Conservation (phyloP, 1,140 invertebrate genomes). For the Harpegnathos saltator region DNA sequence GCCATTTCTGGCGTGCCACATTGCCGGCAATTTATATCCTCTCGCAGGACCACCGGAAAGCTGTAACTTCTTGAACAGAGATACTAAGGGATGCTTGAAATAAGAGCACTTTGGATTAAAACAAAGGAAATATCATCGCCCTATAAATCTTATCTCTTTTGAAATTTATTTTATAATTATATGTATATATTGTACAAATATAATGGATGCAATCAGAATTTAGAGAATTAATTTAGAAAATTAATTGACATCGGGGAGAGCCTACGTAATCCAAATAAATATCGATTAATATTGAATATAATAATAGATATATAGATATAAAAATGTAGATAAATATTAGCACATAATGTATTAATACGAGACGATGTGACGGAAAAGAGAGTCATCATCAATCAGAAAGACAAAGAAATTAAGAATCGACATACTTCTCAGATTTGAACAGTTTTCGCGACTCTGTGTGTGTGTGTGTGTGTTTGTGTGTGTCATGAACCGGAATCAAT, state of each 20-base stretch:
- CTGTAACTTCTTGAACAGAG: conserved; percentile 55
- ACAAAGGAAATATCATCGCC: conserved; percentile 1
- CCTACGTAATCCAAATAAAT: too few species aligned
- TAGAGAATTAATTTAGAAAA: too few species aligned
- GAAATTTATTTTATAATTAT: too few species aligned
- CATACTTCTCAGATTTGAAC: not conserved
- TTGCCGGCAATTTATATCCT: conserved; percentile 68
- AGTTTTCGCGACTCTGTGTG: too few species aligned
- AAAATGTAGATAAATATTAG: too few species aligned
- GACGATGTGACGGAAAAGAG: not conserved
- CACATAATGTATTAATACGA: too few species aligned
- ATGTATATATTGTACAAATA: too few species aligned
- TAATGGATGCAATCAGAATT: too few species aligned
- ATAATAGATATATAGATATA: too few species aligned
- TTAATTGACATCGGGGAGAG: too few species aligned
- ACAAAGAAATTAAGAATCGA: not conserved
- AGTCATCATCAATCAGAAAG: not conserved
- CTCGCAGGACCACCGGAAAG: conserved; percentile 52
- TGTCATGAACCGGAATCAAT: not conserved
- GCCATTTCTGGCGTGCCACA: conserved; percentile 63
- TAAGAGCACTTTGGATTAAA: conserved; percentile 36
- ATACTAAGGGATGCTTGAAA: conserved; percentile 36
- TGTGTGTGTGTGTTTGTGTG: too few species aligned
- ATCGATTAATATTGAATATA: too few species aligned
- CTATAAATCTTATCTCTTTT: not conserved